These are phyloP conservation scores for Typhlichthys subterraneus DNA, from an alignment of 2,797 vertebrate genomes.

Conservation along the genomic window DNA sequence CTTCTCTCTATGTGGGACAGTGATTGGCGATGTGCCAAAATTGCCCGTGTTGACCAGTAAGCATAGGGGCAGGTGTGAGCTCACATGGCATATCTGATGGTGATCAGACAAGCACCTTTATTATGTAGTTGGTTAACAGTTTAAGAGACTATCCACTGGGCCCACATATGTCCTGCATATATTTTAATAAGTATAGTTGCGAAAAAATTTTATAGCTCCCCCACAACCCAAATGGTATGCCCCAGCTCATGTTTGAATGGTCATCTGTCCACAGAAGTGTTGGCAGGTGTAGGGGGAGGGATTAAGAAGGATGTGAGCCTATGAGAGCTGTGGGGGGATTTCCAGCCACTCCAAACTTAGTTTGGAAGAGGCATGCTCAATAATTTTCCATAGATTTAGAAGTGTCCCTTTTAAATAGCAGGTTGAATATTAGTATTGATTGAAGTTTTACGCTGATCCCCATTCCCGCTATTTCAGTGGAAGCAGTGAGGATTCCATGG, in stretches of 20 bases:
- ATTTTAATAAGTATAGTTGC: no score
- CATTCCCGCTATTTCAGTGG: constrained; percentile 45
- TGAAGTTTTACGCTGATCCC: background rate
- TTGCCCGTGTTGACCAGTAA: constrained; percentile 35
- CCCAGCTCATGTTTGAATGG: no score
- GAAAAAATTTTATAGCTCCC: no score
- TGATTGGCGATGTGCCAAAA: constrained; percentile 24
- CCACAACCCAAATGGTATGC: no score
- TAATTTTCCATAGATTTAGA: no score
- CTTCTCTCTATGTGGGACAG: constrained; percentile 66
- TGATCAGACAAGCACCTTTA: background rate
- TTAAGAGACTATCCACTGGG: background rate
- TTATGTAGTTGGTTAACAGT: background rate
- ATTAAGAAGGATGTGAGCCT: no score
- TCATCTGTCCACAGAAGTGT: no score
- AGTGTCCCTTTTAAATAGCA: no score
- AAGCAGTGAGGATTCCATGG: constrained; percentile 78
- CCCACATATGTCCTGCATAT: background rate
- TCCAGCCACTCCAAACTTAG: no score
- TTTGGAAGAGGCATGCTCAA: no score
- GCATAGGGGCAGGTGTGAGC: constrained; percentile 59
- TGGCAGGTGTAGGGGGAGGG: no score
- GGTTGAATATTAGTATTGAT: background rate
- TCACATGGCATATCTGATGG: constrained; percentile 80
- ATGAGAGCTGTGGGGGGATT: no score